Evolutionary conservation across 2,888 invertebrate species (phyloP).

Genomic region (Nymphalis urticae): DNA sequence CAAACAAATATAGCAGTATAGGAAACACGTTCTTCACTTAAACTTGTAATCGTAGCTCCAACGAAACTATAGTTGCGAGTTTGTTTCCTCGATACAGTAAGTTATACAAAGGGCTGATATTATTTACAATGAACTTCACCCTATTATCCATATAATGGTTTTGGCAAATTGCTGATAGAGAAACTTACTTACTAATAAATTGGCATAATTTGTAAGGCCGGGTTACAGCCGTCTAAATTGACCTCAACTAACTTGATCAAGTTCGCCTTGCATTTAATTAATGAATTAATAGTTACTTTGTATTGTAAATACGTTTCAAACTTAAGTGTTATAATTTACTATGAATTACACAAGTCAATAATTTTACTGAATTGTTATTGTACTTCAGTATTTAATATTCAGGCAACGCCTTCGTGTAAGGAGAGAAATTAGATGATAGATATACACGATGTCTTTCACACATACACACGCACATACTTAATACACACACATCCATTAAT

Average conservation of each 20-base stretch:
- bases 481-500: too few relatives aligned
- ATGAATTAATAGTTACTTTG: slow-evolving; percentile 29
- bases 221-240: slow-evolving; percentile 44
- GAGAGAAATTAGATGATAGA: too few relatives aligned
- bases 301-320: slow-evolving; percentile 20
- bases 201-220: slow-evolving; percentile 63
- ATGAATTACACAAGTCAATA: neutral
- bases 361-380: too few relatives aligned
- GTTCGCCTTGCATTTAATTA: slow-evolving; percentile 39
- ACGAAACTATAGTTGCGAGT: slow-evolving; percentile 12
- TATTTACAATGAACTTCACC: slow-evolving; percentile 47
- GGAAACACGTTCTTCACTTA: slow-evolving; percentile 14
- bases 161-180: slow-evolving; percentile 68
- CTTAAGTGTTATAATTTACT: neutral
- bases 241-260: slow-evolving; percentile 52
- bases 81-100: slow-evolving; percentile 21
- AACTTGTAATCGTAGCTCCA: slow-evolving; percentile 19
- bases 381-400: too few relatives aligned
- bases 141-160: slow-evolving; percentile 64
- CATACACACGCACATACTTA: too few relatives aligned
- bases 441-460: too few relatives aligned
- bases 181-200: slow-evolving; percentile 69
- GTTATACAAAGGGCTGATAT: slow-evolving; percentile 33
- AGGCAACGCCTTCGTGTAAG: too few relatives aligned
- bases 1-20: slow-evolving; percentile 3